phyloP scores from a whole-genome alignment of 2,888 invertebrate species.

The Ectemnius continuus region DNA sequence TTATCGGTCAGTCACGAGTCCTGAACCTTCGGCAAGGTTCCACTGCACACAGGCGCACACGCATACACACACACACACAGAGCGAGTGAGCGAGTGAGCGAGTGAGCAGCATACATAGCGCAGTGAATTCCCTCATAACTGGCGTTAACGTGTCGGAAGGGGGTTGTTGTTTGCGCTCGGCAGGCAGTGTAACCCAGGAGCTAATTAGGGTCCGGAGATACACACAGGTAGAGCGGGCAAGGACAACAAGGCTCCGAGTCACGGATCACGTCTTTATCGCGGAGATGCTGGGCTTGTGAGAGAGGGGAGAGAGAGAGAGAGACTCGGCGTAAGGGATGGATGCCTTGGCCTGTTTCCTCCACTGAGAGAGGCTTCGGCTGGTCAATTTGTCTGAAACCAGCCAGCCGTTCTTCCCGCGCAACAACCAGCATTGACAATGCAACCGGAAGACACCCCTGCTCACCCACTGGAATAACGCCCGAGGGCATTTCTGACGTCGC shows the following conservation, averaged over 20 bases:
- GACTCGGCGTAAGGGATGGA: constrained; percentile 49
- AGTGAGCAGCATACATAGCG: too few species aligned
- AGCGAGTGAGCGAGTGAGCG: too few species aligned
- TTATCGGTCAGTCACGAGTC: too few species aligned
- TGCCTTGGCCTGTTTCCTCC: constrained; percentile 34
- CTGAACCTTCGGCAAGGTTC: too few species aligned
- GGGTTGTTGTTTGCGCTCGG: neutral
- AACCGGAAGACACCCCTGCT: constrained; percentile 16
- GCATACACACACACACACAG: too few species aligned
- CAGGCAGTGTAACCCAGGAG: constrained; percentile 15
- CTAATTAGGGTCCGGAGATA: constrained; percentile 35
- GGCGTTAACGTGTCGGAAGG: too few species aligned
- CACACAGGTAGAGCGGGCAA: neutral
- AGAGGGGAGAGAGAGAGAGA: constrained; percentile 16
- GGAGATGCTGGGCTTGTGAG: constrained; percentile 21
- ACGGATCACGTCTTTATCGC: constrained; percentile 45
- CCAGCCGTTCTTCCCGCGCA: constrained; percentile 29
- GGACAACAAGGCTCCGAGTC: constrained; percentile 23
- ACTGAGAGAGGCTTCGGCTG: constrained; percentile 34
- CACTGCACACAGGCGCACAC: too few species aligned
- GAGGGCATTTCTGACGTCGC: constrained; percentile 13
- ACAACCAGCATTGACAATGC: constrained; percentile 33
- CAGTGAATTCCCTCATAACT: too few species aligned
- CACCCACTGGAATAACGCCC: constrained; percentile 35
- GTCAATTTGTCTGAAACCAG: constrained; percentile 55